Conservation (phyloP, 1,140 invertebrate species). For the Ceratoteleas bidentatus region DNA sequence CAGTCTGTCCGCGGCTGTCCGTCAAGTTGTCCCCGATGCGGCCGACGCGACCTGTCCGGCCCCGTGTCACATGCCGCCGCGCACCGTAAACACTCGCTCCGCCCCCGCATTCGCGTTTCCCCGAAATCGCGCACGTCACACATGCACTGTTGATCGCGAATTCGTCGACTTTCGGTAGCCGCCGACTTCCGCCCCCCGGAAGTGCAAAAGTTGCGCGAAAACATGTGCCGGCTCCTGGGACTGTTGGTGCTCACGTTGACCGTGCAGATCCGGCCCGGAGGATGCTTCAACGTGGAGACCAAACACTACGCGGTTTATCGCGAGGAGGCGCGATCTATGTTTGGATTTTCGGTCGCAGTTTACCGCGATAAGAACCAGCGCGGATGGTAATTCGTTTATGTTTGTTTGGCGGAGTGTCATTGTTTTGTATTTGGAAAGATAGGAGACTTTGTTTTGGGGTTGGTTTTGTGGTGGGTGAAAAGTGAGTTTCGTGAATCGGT, state of each 20-base stretch:
- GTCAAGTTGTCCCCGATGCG: slow-evolving; percentile 68
- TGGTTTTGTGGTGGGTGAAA: too few species aligned
- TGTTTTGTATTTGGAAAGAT: not conserved
- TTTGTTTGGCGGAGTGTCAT: not conserved
- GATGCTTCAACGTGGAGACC: slow-evolving; percentile 74
- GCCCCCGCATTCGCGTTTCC: too few species aligned
- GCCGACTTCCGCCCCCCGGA: slow-evolving; percentile 10
- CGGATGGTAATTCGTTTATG: slow-evolving; percentile 67
- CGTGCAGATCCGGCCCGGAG: slow-evolving; percentile 31
- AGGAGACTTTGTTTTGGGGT: too few species aligned
- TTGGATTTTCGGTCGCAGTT: slow-evolving; percentile 73
- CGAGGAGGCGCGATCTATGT: slow-evolving; percentile 70
- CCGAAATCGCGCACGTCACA: too few species aligned
- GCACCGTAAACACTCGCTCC: slow-evolving; percentile 25
- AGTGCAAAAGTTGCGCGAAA: too few species aligned
- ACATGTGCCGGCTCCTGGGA: slow-evolving; percentile 52
- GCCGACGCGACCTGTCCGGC: slow-evolving; percentile 46
- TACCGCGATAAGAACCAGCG: slow-evolving; percentile 68
- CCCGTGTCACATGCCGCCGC: slow-evolving; percentile 46
- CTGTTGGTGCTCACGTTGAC: slow-evolving; percentile 48
- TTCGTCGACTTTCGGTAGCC: too few species aligned
- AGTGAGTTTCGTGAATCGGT: too few species aligned
- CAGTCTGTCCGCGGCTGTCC: slow-evolving; percentile 73
- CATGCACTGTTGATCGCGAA: too few species aligned
- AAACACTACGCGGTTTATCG: slow-evolving; percentile 73